Conservation (phyloP, 2,113 vertebrate species). For the Albula glossodonta region DNA sequence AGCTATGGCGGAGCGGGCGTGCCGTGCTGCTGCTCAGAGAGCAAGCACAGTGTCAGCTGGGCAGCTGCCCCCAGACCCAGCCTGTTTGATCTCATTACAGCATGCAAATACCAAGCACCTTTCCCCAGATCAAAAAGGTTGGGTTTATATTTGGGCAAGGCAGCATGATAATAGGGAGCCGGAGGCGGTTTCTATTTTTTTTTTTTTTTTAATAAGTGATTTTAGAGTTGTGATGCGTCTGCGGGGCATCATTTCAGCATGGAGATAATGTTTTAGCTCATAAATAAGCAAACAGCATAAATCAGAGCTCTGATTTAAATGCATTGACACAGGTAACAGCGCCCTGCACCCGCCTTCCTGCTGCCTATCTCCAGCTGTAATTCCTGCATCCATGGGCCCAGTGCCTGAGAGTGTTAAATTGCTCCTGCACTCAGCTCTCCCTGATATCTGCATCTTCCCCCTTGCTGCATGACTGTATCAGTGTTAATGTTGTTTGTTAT, state of each 20-base stretch:
- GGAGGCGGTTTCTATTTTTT: conserved; percentile 46
- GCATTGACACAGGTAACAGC: conserved; percentile 61
- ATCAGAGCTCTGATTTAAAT: conserved; percentile 68
- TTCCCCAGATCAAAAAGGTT: conserved; percentile 79
- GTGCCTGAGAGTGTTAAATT: conserved; percentile 68
- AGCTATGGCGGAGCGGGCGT: conserved; percentile 32
- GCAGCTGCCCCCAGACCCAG: conserved; percentile 59
- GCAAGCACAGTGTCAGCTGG: conserved; percentile 49
- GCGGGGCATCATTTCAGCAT: conserved; percentile 72
- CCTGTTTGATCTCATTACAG: conserved; percentile 75
- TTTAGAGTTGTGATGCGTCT: conserved; percentile 60
- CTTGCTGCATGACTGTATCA: conserved; percentile 40
- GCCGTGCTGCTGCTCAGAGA: not conserved
- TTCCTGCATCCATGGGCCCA: conserved; percentile 53
- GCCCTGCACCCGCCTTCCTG: conserved; percentile 29
- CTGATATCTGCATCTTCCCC: conserved; percentile 57
- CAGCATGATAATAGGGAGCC: conserved; percentile 69
- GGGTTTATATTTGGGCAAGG: conserved; percentile 65
- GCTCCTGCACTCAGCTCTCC: conserved; percentile 46
- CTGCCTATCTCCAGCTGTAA: conserved; percentile 59
- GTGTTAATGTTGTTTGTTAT: conserved; percentile 53
- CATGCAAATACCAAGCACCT: conserved; percentile 74
- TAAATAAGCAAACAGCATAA: conserved; percentile 59
- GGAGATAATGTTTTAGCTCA: conserved; percentile 70
- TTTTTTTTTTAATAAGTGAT: conserved; percentile 55